Conservation (phyloP, 2,797 vertebrate species). For the Trematomus bernacchii region DNA sequence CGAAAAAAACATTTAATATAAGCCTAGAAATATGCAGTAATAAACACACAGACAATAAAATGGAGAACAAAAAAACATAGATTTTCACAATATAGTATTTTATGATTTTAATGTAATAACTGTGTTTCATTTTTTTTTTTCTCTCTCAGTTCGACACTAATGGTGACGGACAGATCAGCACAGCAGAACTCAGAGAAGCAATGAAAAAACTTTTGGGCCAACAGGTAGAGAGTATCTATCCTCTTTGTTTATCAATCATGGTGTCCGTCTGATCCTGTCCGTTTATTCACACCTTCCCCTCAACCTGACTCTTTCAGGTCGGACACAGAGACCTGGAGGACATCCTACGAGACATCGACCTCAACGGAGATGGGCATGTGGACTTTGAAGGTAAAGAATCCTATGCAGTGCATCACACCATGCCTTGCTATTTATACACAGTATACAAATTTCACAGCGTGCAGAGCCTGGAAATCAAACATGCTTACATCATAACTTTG, state of each 20-base stretch:
- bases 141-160: conserved; percentile 95
- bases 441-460: neutral
- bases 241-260: conserved; percentile 1
- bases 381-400: conserved; percentile 95
- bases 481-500: neutral
- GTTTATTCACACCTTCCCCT: conserved; percentile 14
- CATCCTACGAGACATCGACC: conserved; percentile 96
- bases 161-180: conserved; percentile 97
- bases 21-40: too few species aligned
- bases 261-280: conserved; percentile 2
- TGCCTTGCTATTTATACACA: neutral
- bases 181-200: conserved; percentile 94
- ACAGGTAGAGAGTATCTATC: conserved; percentile 80
- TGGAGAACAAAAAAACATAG: too few species aligned
- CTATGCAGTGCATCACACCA: neutral
- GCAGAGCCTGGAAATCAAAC: neutral
- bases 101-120: too few species aligned
- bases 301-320: conserved; percentile 79
- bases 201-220: conserved; percentile 98
- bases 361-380: conserved; percentile 97
- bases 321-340: conserved; percentile 98
- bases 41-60: too few species aligned
- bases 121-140: conserved; percentile 13
- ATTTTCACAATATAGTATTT: too few species aligned
- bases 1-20: too few species aligned